Base-by-base conservation (phyloP, 1,140 invertebrate genomes). In the Calosoma granatense region DNA sequence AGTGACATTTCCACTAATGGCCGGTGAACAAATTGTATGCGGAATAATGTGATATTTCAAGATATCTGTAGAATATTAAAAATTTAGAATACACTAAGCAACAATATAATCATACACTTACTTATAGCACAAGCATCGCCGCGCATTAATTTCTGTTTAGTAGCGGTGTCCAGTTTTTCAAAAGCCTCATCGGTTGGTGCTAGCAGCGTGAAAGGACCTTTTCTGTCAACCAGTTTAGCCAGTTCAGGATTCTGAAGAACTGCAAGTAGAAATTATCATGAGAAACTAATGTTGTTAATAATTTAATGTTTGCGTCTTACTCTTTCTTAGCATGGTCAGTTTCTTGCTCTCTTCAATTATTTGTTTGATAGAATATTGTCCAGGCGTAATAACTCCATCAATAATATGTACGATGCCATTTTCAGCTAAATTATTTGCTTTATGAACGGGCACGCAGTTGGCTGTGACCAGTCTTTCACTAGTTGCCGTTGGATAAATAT, bases 341-440 rank as follows among this genome's bases (percentile, higher is more conserved):
- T 67, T 65, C 9, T 62, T 62, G 55, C 68, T 58, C 55, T 65
- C 61, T 4, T 64, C 59, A 19, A 78, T 72, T 22, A 77, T 68
- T 22, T 75, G 68, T 65, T 71, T 69, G 1, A 78, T 65, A 53
- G 62, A 68, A 20, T 72, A 66, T 36, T 60, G 70, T 11, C 77
- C 70, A 1, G 82, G 83, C 54, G 78, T 76, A 2, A 87, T 72
- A 2, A 86, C 73, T 20, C 76, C 74, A 39, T 80, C 79, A 4
- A 87, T 75, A 0, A 87, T 70, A 64, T 88, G 83, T 1, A 87
- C 76, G 2, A 87, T 76, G 20, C 84, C 85, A 65, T 87, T 86
- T 26, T 77, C 77, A 0, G 83, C 81, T 1, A 75, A 65, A 56
- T 72, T 71, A 60, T 78, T 74, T 30, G 68, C 64, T 61, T 71